Base-by-base conservation (phyloP, 2,113 vertebrate species). In the Gnathonemus echidnorhynchus region DNA sequence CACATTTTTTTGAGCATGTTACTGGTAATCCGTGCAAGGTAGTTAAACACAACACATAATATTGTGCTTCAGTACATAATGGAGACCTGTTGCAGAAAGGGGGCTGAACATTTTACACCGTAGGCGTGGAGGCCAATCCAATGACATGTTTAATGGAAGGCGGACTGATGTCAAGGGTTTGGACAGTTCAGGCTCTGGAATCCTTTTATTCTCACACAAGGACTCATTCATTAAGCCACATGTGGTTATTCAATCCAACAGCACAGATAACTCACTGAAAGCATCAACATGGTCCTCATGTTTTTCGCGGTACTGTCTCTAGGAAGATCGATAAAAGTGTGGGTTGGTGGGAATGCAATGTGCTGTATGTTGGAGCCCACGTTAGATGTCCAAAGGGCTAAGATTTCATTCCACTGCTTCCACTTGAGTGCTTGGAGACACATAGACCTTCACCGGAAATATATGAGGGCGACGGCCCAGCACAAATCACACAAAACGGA, bases 401-500 rank as follows among this genome's bases (percentile, higher is more conserved):
- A 85, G 62, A 87, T 80, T 80, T 90, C 88, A 90, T 56, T 87
- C 86, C 88, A 89, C 74, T 56, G 74, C 49, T 84, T 80, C 88
- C 49, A 83, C 49, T 45, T 84, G 70, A 84, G 19, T 52, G n/a
- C 88, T 83, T 56, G 83, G n/a, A 84, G 88, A 86, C 86, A 74
- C 24, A 62, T 85, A 88, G 35, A 89, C 84, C 58, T 89, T 89
- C 21, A 88, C 35, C 35, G 62, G 83, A 91, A 91, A 92, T 87
- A 27, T 92, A 92, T 53, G 89, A 85, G 53, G 86, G 66, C 86
- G 92, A 90, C 85, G 46, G 86, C 48, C 39, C 42, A 35, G 83
- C 42, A 90, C 92, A 91, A 92, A 91, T 92, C 91, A 92, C 2
- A 89, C 83, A 39, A 87, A 90, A 88, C 48, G 45, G 62, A 91